These are phyloP conservation scores for Okapia johnstoni DNA, from an alignment of 2,113 vertebrate species.

Conservation along the genomic window DNA sequence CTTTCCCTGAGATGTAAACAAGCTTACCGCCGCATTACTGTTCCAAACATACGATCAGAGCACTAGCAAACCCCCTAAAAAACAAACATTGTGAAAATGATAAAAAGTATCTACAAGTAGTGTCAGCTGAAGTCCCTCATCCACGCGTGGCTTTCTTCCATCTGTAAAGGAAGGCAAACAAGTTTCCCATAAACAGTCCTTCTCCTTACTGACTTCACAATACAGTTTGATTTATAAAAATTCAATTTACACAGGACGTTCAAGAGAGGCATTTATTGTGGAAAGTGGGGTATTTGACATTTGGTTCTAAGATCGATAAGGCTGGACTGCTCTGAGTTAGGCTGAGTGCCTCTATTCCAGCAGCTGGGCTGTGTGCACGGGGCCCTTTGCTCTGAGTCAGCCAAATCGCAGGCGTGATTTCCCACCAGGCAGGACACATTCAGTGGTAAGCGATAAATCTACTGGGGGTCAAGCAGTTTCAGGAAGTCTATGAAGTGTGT, in stretches of 20 bases:
- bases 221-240: slow-evolving; percentile 62
- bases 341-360: neutral
- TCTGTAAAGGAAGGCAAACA: neutral
- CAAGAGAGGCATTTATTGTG: slow-evolving; percentile 50
- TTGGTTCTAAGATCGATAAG: neutral
- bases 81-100: neutral
- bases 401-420: rapidly evolving
- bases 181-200: neutral
- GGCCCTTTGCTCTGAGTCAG: rapidly evolving
- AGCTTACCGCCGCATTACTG: rapidly evolving
- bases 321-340: neutral
- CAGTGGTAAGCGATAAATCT: neutral
- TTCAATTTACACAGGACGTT: slow-evolving; percentile 50
- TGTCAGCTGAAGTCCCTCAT: rapidly evolving
- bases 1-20: rapidly evolving
- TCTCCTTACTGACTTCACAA: neutral
- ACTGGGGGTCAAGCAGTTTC: neutral
- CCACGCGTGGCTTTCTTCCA: neutral
- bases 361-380: rapidly evolving
- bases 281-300: slow-evolving; percentile 33
- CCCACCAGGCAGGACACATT: neutral
- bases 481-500: slow-evolving; percentile 38
- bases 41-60: rapidly evolving
- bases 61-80: rapidly evolving
- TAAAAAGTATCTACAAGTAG: neutral